Evolutionary conservation across 2,888 invertebrate species (phyloP).

Genomic region (Sphinx pinastri): DNA sequence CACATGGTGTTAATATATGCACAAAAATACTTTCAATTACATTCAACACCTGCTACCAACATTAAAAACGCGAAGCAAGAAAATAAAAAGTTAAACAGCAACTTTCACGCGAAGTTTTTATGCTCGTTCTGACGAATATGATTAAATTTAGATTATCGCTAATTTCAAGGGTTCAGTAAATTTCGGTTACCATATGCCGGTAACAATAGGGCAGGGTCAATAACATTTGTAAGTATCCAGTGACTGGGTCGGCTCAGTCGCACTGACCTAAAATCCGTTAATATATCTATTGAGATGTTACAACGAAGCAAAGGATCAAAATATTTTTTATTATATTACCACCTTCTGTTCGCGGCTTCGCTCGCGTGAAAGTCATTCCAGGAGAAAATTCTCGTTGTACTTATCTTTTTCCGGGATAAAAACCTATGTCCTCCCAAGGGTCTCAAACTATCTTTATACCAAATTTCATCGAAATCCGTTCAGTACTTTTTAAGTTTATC

Average conservation of each 20-base stretch:
- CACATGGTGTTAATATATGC: background rate
- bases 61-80: constrained; percentile 8
- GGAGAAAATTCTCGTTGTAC: too few relatives aligned
- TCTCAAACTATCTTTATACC: too few relatives aligned
- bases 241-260: constrained; percentile 74
- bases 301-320: background rate
- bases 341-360: too few relatives aligned
- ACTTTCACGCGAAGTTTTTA: constrained; percentile 28
- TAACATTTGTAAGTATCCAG: constrained; percentile 74
- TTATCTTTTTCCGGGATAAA: too few relatives aligned
- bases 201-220: constrained; percentile 80
- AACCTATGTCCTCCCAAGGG: too few relatives aligned
- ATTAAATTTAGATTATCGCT: constrained; percentile 54
- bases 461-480: too few relatives aligned
- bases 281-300: constrained; percentile 60
- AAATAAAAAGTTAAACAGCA: constrained; percentile 8
- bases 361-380: too few relatives aligned
- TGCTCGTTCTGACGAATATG: constrained; percentile 20
- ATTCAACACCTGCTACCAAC: background rate
- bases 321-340: too few relatives aligned
- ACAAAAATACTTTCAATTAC: constrained; percentile 1
- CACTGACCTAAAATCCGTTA: constrained; percentile 61
- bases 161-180: constrained; percentile 59
- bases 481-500: too few relatives aligned
- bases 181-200: constrained; percentile 74